A percentile compares a stretch with the other conserved stretches of the same genome.
Conservation (phyloP, 2,888 invertebrate species). For the Polydrusus cervinus region DNA sequence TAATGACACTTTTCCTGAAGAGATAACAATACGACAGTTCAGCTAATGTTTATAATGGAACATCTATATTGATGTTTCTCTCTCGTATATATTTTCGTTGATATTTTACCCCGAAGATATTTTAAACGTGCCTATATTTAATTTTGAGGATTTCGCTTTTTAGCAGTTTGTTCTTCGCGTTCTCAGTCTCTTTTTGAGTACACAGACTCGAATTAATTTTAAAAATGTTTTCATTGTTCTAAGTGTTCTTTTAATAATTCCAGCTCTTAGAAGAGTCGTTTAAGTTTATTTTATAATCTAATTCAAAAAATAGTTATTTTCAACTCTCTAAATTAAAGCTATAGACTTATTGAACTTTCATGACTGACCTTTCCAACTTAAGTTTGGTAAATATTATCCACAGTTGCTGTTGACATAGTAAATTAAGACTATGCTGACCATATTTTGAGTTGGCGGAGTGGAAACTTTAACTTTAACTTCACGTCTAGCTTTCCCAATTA, state of each 20-base stretch:
- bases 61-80: slow-evolving; percentile 12
- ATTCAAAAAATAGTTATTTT: too few species aligned
- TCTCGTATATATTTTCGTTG: not conserved
- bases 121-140: slow-evolving; percentile 8
- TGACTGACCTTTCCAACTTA: too few species aligned
- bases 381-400: too few species aligned
- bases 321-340: too few species aligned
- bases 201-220: not conserved
- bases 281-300: too few species aligned
- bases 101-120: slow-evolving; percentile 24
- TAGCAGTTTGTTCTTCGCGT: not conserved
- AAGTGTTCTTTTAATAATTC: too few species aligned
- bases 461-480: not conserved
- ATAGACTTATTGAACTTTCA: too few species aligned
- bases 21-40: not conserved
- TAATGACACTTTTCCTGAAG: slow-evolving; percentile 1
- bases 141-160: slow-evolving; percentile 16
- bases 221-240: not conserved
- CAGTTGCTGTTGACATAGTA: too few species aligned
- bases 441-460: not conserved
- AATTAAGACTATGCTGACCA: not conserved
- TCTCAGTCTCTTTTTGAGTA: not conserved
- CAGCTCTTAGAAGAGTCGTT: too few species aligned
- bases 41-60: slow-evolving; percentile 32
- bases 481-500: not conserved